These are phyloP conservation scores for Hybognathus amarus DNA, from an alignment of 2,797 vertebrate genomes.

Conservation along the genomic window DNA sequence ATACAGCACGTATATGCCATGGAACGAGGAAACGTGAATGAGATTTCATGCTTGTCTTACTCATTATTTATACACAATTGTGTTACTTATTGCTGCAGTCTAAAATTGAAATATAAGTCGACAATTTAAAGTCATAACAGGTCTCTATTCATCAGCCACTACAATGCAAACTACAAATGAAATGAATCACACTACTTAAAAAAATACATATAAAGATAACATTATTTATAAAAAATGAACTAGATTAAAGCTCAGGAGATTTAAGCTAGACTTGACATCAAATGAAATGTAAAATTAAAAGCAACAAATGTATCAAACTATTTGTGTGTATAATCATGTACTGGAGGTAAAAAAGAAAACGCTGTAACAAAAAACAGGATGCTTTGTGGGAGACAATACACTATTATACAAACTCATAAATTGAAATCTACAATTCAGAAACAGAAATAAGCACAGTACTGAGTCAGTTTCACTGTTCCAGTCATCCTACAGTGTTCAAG, in stretches of 20 bases:
- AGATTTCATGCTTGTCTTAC: background rate
- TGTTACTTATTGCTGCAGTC: background rate
- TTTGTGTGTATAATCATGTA: background rate
- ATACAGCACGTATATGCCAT: background rate
- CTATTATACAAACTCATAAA: background rate
- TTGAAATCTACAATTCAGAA: background rate
- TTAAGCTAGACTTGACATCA: background rate
- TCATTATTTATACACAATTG: background rate
- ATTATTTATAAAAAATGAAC: no score
- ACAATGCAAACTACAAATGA: background rate
- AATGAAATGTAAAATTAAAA: background rate
- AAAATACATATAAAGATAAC: background rate
- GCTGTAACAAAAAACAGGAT: no score
- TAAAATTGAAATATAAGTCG: no score
- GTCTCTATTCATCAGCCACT: background rate
- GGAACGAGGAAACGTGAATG: conserved; percentile 8
- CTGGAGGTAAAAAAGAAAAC: background rate
- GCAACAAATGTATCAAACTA: background rate
- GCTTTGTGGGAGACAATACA: background rate
- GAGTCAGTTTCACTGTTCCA: background rate
- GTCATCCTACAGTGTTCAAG: no score
- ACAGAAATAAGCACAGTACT: background rate
- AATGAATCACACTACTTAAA: background rate
- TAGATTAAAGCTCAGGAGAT: no score
- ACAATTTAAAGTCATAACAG: background rate